phyloP scores from a whole-genome alignment of 2,888 invertebrate genomes.

The Tinea trinotella region DNA sequence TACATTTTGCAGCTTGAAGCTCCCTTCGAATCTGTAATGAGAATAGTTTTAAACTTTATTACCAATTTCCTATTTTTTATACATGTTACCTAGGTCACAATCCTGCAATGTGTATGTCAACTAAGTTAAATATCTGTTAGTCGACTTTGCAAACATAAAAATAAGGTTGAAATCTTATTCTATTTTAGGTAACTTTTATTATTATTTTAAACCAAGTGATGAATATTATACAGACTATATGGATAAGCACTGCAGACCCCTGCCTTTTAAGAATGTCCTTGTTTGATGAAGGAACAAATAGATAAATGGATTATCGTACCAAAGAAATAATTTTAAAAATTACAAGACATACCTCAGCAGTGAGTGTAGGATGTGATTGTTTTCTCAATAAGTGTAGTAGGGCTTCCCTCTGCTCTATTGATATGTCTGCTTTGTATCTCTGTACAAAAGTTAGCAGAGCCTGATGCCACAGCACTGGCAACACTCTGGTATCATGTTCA shows the following conservation, averaged over 20 bases:
- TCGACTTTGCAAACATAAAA: too few species aligned
- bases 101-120: too few species aligned
- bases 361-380: conserved; percentile 81
- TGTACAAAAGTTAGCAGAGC: conserved; percentile 93
- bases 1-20: conserved; percentile 84
- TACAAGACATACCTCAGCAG: conserved; percentile 66
- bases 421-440: conserved; percentile 95
- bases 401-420: conserved; percentile 91
- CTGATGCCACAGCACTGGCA: conserved; percentile 99
- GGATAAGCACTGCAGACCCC: too few species aligned
- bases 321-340: background rate
- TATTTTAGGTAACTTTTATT: too few species aligned
- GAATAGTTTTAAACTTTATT: background rate
- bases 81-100: too few species aligned
- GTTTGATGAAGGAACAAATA: too few species aligned
- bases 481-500: conserved; percentile 82
- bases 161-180: too few species aligned
- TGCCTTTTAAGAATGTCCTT: too few species aligned
- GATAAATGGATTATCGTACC: too few species aligned
- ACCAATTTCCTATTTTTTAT: background rate
- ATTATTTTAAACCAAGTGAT: background rate
- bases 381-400: conserved; percentile 83
- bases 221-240: too few species aligned
- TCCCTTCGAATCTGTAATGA: conserved; percentile 83
- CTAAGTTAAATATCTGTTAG: too few species aligned